phyloP scores from a whole-genome alignment of 2,113 vertebrate genomes.

The Copsychus sechellarum region DNA sequence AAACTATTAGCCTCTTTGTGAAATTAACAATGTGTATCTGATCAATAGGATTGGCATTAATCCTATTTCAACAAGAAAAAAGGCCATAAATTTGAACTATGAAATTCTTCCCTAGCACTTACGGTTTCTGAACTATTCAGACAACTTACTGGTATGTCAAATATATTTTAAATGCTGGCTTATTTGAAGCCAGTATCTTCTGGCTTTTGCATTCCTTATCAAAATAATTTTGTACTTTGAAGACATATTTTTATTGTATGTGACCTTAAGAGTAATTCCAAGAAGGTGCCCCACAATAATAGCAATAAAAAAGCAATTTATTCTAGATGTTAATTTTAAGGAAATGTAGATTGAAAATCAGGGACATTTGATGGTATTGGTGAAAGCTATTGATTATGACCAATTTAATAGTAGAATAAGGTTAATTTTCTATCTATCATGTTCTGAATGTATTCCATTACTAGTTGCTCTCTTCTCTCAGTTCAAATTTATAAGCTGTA shows the following conservation, averaged over 20 bases:
- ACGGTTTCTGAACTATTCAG: constrained; percentile 25
- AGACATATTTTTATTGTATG: neutral
- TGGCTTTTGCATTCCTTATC: constrained; percentile 57
- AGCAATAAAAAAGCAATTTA: constrained; percentile 20
- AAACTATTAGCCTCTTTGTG: constrained; percentile 55
- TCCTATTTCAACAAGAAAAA: constrained; percentile 27
- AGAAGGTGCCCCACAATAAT: neutral
- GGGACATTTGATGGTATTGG: neutral
- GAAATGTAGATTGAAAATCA: constrained; percentile 14
- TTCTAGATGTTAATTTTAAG: constrained; percentile 20
- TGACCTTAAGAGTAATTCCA: constrained; percentile 46
- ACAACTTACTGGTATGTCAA: constrained; percentile 41
- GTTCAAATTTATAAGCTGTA: constrained; percentile 31
- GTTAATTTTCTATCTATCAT: constrained; percentile 38
- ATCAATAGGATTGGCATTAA: neutral
- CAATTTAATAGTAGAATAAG: constrained; percentile 16
- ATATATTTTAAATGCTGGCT: constrained; percentile 39
- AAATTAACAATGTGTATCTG: constrained; percentile 41
- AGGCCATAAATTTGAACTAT: constrained; percentile 21
- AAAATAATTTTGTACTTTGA: constrained; percentile 44
- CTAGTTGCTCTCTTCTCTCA: neutral
- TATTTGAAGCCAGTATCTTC: constrained; percentile 54
- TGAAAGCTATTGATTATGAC: constrained; percentile 42
- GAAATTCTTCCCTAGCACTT: constrained; percentile 1
- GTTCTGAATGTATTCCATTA: constrained; percentile 28